These are phyloP conservation scores for Automeris io DNA, from an alignment of 2,888 invertebrate genomes.

Conservation along the genomic window DNA sequence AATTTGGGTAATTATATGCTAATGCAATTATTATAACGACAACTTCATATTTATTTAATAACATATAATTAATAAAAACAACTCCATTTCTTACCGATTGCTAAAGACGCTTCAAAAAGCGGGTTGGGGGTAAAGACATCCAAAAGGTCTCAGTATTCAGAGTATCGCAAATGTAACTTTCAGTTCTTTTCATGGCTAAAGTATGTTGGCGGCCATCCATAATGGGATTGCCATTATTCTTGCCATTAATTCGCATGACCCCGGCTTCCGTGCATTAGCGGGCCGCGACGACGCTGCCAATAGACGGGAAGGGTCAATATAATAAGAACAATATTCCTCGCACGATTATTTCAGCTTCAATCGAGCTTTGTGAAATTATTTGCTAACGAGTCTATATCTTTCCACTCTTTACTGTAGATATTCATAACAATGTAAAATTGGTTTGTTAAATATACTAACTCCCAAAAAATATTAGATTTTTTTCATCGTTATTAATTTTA, in stretches of 20 bases:
- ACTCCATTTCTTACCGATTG: slow-evolving; percentile 28
- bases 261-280: slow-evolving; percentile 76
- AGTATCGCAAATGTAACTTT: slow-evolving; percentile 78
- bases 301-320: slow-evolving; percentile 51
- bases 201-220: slow-evolving; percentile 79
- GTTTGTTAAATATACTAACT: too few relatives aligned
- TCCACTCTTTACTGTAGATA: too few relatives aligned
- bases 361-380: too few relatives aligned
- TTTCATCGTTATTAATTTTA: too few relatives aligned
- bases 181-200: slow-evolving; percentile 78
- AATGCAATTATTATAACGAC: too few relatives aligned
- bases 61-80: too few relatives aligned
- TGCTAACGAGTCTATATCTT: too few relatives aligned
- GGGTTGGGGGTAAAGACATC: slow-evolving; percentile 40
- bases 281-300: slow-evolving; percentile 64
- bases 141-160: slow-evolving; percentile 73
- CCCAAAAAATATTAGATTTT: too few relatives aligned
- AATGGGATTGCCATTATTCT: slow-evolving; percentile 78
- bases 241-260: slow-evolving; percentile 75
- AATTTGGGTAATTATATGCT: too few relatives aligned
- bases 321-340: slow-evolving; percentile 32
- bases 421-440: too few relatives aligned
- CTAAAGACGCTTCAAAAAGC: slow-evolving; percentile 32
- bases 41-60: too few relatives aligned
- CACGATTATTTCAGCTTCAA: too few relatives aligned